A percentile compares a stretch with the other conserved stretches of the same genome.
Evolutionary conservation across 2,888 invertebrate genomes (phyloP).

Genomic region (Dryocosmus kuriphilus): DNA sequence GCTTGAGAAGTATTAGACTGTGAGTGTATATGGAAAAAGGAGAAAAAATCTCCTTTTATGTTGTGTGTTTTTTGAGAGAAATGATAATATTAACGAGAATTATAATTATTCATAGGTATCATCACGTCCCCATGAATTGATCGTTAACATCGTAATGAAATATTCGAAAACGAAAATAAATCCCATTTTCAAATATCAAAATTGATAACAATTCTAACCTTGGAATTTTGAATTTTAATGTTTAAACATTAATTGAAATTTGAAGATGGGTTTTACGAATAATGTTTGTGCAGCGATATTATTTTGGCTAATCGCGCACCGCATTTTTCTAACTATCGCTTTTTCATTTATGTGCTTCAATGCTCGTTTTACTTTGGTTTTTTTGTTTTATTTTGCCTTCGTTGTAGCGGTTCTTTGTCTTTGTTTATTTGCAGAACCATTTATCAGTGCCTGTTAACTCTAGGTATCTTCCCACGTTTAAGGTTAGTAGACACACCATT

Average conservation of each 20-base stretch:
- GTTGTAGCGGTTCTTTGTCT: constrained; percentile 80
- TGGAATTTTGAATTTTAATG: no score
- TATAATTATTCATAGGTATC: constrained; percentile 9
- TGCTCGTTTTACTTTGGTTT: constrained; percentile 63
- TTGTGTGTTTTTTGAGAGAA: neutral
- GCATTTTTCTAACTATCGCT: constrained; percentile 43
- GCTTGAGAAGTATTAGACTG: constrained; percentile 29
- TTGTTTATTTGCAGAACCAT: constrained; percentile 89
- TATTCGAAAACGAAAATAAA: constrained; percentile 2
- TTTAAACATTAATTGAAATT: neutral
- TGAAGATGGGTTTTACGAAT: constrained; percentile 6
- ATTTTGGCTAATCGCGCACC: constrained; percentile 25
- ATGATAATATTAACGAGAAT: neutral
- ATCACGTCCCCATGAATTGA: neutral
- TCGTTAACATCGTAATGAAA: neutral
- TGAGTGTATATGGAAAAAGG: constrained; percentile 19
- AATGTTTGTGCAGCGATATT: neutral
- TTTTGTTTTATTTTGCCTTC: constrained; percentile 81
- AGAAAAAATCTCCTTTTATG: constrained; percentile 6
- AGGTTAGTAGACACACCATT: constrained; percentile 81
- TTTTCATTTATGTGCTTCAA: constrained; percentile 56
- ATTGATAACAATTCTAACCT: neutral
- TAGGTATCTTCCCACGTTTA: constrained; percentile 89
- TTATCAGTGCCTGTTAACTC: constrained; percentile 92
- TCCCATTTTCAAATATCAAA: neutral